A percentile compares a stretch with the other conserved stretches of the same genome.
phyloP scores from a whole-genome alignment of 2,113 vertebrate genomes.

The Gallinago jamesoni region DNA sequence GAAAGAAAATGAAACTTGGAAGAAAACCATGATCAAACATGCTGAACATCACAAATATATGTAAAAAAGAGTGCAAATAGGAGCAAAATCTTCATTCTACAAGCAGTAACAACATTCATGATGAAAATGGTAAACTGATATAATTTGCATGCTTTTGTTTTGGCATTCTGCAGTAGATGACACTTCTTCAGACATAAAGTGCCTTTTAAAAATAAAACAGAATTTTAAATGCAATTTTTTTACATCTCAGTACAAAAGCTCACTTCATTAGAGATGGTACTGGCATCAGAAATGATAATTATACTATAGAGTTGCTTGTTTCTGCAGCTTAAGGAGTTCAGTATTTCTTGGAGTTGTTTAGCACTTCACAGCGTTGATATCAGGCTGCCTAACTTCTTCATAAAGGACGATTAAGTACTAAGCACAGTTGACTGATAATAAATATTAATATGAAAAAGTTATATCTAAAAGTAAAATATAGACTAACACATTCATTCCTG shows the following conservation, averaged over 20 bases:
- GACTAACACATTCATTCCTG: background rate
- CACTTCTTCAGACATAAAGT: conserved; percentile 12
- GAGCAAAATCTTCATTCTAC: background rate
- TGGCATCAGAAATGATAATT: background rate
- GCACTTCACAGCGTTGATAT: background rate
- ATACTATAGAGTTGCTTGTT: background rate
- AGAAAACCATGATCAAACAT: background rate
- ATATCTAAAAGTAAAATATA: background rate
- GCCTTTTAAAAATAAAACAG: background rate
- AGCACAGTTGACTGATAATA: background rate
- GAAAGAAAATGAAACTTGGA: background rate
- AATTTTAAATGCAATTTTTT: conserved; percentile 20
- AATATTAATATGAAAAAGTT: background rate
- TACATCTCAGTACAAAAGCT: background rate
- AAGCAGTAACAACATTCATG: background rate
- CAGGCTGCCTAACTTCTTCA: background rate
- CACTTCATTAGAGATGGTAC: background rate
- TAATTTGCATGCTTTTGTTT: conserved; percentile 1
- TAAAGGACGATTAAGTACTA: background rate
- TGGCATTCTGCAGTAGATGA: background rate
- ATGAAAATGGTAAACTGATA: conserved; percentile 32
- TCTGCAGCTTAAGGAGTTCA: background rate
- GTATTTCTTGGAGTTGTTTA: background rate
- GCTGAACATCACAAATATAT: background rate
- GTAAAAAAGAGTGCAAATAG: background rate